A percentile compares a stretch with the other conserved stretches of the same genome.
phyloP scores from a whole-genome alignment of 2,797 vertebrate species.

The Chrysocyon brachyurus region DNA sequence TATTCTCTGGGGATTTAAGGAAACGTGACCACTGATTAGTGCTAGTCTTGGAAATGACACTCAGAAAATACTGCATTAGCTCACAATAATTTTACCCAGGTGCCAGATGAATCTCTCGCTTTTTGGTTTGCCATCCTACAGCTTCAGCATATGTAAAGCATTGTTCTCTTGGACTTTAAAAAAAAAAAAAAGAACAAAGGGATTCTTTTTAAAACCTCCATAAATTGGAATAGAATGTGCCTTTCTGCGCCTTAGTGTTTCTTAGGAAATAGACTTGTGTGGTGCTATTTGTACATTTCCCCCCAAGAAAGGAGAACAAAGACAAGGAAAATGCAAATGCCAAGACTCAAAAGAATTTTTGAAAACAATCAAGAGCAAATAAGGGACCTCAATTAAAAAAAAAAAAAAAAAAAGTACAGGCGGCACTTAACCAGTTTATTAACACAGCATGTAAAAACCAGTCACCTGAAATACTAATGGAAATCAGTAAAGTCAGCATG shows the following conservation, averaged over 20 bases:
- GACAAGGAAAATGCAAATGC: constrained; percentile 40
- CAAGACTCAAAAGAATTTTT: constrained; percentile 55
- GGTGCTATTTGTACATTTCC: constrained; percentile 1
- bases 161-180: constrained; percentile 35
- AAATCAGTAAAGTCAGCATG: constrained; percentile 78
- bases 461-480: constrained; percentile 62
- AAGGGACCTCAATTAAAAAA: background rate
- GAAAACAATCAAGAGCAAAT: constrained; percentile 55
- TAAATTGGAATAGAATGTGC: constrained; percentile 12
- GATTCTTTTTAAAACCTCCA: constrained; percentile 47
- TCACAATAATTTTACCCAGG: background rate
- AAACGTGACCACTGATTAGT: background rate
- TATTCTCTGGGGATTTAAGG: background rate
- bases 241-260: background rate
- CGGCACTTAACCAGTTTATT: constrained; percentile 60
- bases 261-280: background rate
- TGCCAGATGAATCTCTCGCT: background rate
- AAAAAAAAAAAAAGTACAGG: background rate
- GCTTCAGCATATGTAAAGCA: constrained; percentile 31
- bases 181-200: constrained; percentile 49
- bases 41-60: background rate
- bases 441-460: constrained; percentile 51
- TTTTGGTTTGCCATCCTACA: background rate
- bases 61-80: background rate
- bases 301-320: constrained; percentile 48